phyloP scores from a whole-genome alignment of 2,113 vertebrate species.

The Chionomys nivalis region DNA sequence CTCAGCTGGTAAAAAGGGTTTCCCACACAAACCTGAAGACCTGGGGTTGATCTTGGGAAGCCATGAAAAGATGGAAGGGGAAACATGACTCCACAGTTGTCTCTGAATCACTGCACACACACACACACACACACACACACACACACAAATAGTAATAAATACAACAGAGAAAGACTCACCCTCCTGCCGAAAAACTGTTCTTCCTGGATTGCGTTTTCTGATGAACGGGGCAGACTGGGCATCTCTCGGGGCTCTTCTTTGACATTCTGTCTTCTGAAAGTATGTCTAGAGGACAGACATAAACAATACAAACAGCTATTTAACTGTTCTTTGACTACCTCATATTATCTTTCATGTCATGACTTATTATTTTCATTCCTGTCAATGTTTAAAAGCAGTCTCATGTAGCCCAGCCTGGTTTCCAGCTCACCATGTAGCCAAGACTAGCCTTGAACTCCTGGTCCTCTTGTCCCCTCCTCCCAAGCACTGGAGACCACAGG shows the following conservation, averaged over 20 bases:
- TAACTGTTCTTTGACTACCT: neutral
- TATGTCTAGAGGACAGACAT: constrained; percentile 87
- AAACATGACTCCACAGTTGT: neutral
- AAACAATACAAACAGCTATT: neutral
- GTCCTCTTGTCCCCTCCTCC: neutral
- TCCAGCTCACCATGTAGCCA: neutral
- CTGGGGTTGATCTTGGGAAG: neutral
- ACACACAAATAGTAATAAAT: neutral
- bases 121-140: neutral
- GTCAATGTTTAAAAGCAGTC: neutral
- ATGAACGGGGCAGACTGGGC: constrained; percentile 90
- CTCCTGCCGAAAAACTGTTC: constrained; percentile 94
- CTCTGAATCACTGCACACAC: neutral
- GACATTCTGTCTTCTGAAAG: constrained; percentile 90
- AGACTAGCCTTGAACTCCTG: neutral
- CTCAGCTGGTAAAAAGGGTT: neutral
- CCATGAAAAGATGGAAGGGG: neutral
- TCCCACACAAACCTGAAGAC: neutral
- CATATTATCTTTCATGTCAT: neutral
- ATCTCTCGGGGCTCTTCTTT: constrained; percentile 89
- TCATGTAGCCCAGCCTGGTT: neutral
- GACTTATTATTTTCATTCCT: neutral
- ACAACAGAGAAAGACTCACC: constrained; percentile 83
- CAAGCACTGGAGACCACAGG: neutral
- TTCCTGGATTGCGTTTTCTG: constrained; percentile 91